Base-by-base conservation (phyloP, 2,797 vertebrate genomes). In the Xerus rutilus region DNA sequence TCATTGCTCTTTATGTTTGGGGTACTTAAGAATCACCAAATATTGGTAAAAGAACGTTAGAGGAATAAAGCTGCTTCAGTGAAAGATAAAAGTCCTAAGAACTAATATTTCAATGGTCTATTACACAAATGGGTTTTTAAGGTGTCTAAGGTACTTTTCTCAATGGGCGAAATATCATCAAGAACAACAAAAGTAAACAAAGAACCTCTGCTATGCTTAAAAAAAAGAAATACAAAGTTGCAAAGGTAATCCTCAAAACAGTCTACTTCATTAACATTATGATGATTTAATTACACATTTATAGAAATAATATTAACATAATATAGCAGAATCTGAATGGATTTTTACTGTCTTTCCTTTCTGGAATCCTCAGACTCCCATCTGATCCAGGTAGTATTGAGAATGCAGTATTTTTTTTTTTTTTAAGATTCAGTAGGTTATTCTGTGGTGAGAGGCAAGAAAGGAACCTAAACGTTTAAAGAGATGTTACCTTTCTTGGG, bases 241-340 rank as follows among this genome's bases (percentile, higher is more conserved):
- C 23, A 74, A 88, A 86, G 45, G 64, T 32, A 91, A 72, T 59
- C 23, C 49, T 74, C 52, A 74, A 86, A 86, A 57, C 3, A 57
- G 49, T 70, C 30, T 11, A 69, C 28, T 92, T 87, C 45, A 73
- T 28, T 86, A 69, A 73, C 91, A 87, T 45, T 82, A 45, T 78
- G 70, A 85, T n/a, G 10, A 73, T 79, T 86, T 85, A 70, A 54
- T 91, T 89, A 28, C 13, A 81, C 21, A 30, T 64, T 62, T 92
- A n/a, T 54, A 97, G 52, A 93, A 94, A 72, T 82, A 93, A 77
- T 30, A 52, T 5, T 84, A 85, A 84, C 25, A 57, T 35, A 88
- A 39, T 9, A 52, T 57, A 83, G 20, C 14, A 93, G 81, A 91
- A 89, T 86, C 62, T 86, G 35, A 74, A 79, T 10, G 62, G 89